Evolutionary conservation across 1,140 invertebrate species (phyloP).

Genomic region (Drosophila bifasciata): DNA sequence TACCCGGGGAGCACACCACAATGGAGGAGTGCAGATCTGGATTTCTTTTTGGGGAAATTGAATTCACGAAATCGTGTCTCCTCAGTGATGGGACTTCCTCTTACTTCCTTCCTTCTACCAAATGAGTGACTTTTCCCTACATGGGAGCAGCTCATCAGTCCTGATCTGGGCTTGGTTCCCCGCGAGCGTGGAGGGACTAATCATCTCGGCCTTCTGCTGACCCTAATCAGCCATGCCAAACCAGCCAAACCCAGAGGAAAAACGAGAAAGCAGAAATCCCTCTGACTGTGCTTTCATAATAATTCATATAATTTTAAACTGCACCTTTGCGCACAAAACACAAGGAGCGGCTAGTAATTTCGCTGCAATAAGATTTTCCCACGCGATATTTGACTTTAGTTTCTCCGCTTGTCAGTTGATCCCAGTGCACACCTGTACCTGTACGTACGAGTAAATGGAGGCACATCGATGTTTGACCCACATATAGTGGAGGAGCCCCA

Average conservation of each 20-base stretch:
- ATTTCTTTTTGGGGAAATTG: conserved; percentile 17
- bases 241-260: conserved; percentile 24
- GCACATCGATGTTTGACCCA: conserved; percentile 46
- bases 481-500: conserved; percentile 39
- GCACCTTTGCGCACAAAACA: conserved; percentile 39
- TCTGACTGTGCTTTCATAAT: neutral
- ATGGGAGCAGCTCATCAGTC: neutral
- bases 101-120: conserved; percentile 1
- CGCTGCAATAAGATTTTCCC: conserved; percentile 52
- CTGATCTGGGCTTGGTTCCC: conserved; percentile 32
- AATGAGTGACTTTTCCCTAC: conserved; percentile 1
- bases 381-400: conserved; percentile 48
- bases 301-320: conserved; percentile 62
- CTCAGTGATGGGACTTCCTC: no score
- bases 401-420: conserved; percentile 19
- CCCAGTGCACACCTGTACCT: neutral
- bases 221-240: conserved; percentile 49
- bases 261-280: no score
- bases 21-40: conserved; percentile 38
- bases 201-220: conserved; percentile 15
- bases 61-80: conserved; percentile 3
- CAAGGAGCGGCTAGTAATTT: conserved; percentile 25
- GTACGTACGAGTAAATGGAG: neutral
- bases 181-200: neutral
- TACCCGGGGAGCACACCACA: conserved; percentile 1